A percentile compares a stretch with the other conserved stretches of the same genome.
Conservation (phyloP, 2,797 vertebrate species). For the Bradypodion ventrale region DNA sequence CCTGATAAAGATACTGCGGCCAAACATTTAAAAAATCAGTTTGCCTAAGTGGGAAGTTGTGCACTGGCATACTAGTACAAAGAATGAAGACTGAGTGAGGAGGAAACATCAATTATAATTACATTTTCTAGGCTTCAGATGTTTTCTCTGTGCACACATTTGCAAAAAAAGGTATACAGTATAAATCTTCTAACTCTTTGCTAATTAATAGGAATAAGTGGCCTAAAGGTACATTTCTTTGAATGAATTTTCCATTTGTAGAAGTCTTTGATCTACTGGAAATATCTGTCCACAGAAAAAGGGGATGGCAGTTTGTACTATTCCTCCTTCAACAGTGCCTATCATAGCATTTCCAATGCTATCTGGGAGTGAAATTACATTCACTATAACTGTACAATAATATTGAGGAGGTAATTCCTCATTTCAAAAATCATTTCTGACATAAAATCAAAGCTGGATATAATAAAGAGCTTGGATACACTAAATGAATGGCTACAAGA, state of each 20-base stretch:
- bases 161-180: not conserved
- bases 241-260: not conserved
- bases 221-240: not conserved
- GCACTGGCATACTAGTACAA: not conserved
- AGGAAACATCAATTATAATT: not conserved
- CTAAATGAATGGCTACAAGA: too few species aligned
- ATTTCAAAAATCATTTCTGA: too few species aligned
- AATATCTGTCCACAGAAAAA: not conserved
- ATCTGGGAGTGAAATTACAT: too few species aligned
- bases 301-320: not conserved
- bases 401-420: too few species aligned
- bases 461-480: too few species aligned
- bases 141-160: not conserved
- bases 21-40: not conserved
- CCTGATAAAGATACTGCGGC: not conserved
- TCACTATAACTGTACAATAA: too few species aligned
- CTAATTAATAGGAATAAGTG: not conserved
- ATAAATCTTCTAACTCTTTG: not conserved
- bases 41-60: not conserved
- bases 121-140: not conserved
- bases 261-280: not conserved
- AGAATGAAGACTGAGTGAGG: not conserved
- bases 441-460: too few species aligned
- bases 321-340: not conserved
- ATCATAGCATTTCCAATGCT: too few species aligned